Evolutionary conservation across 2,888 invertebrate species (phyloP), one percentile per base, ranked within the genome.

Genomic region (Cephus pulcher): DNA sequence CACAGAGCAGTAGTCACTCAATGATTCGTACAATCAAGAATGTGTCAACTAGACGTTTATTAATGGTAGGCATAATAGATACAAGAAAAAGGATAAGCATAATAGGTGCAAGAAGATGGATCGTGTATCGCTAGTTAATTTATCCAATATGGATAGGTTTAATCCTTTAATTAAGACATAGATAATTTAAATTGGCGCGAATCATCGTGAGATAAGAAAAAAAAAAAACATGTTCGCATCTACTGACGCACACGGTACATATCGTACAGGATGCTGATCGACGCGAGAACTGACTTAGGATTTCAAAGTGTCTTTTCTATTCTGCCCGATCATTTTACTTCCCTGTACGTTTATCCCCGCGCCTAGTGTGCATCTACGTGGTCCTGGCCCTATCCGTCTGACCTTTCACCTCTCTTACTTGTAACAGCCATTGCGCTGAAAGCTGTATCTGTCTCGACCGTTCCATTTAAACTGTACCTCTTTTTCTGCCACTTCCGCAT

Each of bases 81-180:
- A 71, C 23, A 34, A 30, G 30, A 34, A 23, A 71, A 71, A 23
- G 71, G 23, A n/a, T 71, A 15, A 71, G 32, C 56, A 56, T 56
- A 56, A 56, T 56, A 56, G 23, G 23, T 56, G 23, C 23, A 23
- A 56, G 23, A 56, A 56, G 56, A 56, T 56, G 23, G 9, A 56
- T 56, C 56, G 56, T 56, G 56, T 56, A 56, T 56, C 56, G 56
- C 56, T 56, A 56, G 56, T 56, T 56, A 56, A 56, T 56, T 56
- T 56, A 56, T 23, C 56, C 23, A 56, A 56, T 56, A 56, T 56
- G 23, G 56, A 71, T 33, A 71, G 34, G 34, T 33, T 71, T 71
- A 71, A 71, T 71, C 30, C 33, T 71, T 71, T 33, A 71, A 71
- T 71, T 33, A 71, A 71, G 73, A 33, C 33, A 71, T 86, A 92